These are phyloP conservation scores for Morpho achilles DNA, from an alignment of 2,888 invertebrate genomes.

Conservation along the genomic window DNA sequence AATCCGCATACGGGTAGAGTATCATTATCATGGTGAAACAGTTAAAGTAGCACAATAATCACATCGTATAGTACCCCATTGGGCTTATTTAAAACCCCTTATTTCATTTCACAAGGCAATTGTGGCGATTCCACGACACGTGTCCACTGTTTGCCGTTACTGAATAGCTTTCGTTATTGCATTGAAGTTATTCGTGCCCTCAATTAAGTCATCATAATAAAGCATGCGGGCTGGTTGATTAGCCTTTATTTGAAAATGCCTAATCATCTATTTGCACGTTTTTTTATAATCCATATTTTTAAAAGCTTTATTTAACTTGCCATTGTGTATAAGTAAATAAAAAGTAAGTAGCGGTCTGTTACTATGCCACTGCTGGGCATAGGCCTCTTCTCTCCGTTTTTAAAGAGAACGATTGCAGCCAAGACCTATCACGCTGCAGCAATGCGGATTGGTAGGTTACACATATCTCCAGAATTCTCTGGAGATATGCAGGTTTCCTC, in stretches of 20 bases:
- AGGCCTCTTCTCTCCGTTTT: no score
- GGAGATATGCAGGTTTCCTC: no score
- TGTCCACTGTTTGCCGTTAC: conserved; percentile 71
- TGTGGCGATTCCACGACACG: conserved; percentile 68
- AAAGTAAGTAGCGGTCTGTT: no score
- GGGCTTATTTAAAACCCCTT: conserved; percentile 48
- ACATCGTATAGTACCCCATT: conserved; percentile 60
- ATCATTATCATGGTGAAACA: conserved; percentile 18
- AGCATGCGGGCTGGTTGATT: conserved; percentile 61
- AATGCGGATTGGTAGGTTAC: no score
- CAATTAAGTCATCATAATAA: conserved; percentile 62
- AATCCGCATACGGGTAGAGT: conserved; percentile 28
- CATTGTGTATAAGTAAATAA: no score
- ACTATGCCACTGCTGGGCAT: no score
- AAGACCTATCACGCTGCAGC: no score
- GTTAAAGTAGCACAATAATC: conserved; percentile 49
- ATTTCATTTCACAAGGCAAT: conserved; percentile 57
- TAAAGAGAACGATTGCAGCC: no score
- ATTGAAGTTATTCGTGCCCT: conserved; percentile 61
- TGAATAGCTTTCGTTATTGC: conserved; percentile 59
- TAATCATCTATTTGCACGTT: conserved; percentile 20
- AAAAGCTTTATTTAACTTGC: no score
- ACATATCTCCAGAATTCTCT: no score
- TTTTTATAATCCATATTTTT: no score
- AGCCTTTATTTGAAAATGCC: conserved; percentile 26